Evolutionary conservation across 1,140 invertebrate species (phyloP), one percentile per base, ranked within the genome.

Genomic region (Trinorchestia longiramus): DNA sequence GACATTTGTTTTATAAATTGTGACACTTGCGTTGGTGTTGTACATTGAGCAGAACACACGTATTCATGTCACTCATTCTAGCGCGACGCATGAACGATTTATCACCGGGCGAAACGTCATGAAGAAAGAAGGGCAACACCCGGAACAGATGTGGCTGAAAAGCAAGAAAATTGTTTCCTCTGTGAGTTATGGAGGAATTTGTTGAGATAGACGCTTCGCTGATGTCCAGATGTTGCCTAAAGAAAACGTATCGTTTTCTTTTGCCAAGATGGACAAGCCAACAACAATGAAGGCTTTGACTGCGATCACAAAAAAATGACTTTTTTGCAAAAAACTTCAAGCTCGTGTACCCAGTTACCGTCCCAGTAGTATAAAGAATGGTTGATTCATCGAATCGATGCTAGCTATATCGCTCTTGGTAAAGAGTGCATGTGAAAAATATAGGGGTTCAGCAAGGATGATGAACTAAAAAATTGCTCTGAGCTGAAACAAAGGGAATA

Each of bases 211-310:
- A 77, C 62, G 62, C 62, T 77, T 77, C 62, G 62, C 62, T 28
- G 62, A 77, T 77, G 62, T 77, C 62, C 62, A 77, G 62, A 77
- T 77, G 62, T 77, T 77, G 62, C 62, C 62, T 77, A 77, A 77
- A 77, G 62, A 77, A 77, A 77, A 77, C 62, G 62, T 77, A 77
- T 77, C 62, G 62, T 77, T 77, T 77, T 77, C 62, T 77, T 77
- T 36, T 28, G 1, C 28, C 36, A 36, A 77, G 62, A 77, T 77
- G 62, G 62, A 77, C 62, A 11, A 36, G 62, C 62, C 62, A 36
- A 77, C 62, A 77, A 77, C 62, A 77, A 77, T 77, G 62, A 77
- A 77, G 62, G 62, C 62, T 77, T 77, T 77, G 62, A 77, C 62
- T 77, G 36, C 8, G 62, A 11, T 77, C 62, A 36, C 62, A 77